Base-by-base conservation (phyloP, 2,888 invertebrate genomes). In the Dryocosmus kuriphilus region DNA sequence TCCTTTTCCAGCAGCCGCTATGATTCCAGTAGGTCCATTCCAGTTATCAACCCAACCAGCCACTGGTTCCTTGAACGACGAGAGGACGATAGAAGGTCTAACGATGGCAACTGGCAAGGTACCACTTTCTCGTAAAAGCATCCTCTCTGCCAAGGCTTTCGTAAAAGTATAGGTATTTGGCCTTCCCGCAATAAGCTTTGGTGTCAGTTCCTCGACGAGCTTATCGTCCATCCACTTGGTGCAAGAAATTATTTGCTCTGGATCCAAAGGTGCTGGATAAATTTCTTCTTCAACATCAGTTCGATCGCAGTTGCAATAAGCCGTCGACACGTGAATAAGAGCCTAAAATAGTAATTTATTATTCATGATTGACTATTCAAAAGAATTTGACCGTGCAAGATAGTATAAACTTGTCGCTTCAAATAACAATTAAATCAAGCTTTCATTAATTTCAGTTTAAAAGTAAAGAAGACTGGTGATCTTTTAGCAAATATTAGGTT, bases 161-260 rank as follows among this genome's bases (percentile, higher is more conserved):
- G 95, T 95, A 88, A 94, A 94, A 2, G 95, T 95, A 92, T 96
- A 96, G 0, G 95, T 95, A 90, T 96, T 96, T 38, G 96, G 96
- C 81, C 95, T 93, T 76, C 90, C 91, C 41, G 92, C 92, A 71
- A 93, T 92, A 67, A 93, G 84, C 82, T 88, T 90, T 24, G 91
- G 90, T 55, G 92, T 92, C 80, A 93, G 87, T 22, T 91, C 90
- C 55, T 92, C 91, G 27, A 93, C 87, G 74, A 92, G 88, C 24
- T 92, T 90, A 82, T 92, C 92, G 41, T 92, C 91, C 89, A 93
- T 89, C 85, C 90, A 91, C 78, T 92, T 91, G 78, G 92, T 91
- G 85, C 92, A 92, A 74, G 92, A 90, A 63, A 93, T 92, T 76
- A 94, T 91, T 77, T 92, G 91, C 75, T 93, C 91, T 1, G 93